Evolutionary conservation across 2,797 vertebrate species (phyloP).

Genomic region (Malurus splendens): DNA sequence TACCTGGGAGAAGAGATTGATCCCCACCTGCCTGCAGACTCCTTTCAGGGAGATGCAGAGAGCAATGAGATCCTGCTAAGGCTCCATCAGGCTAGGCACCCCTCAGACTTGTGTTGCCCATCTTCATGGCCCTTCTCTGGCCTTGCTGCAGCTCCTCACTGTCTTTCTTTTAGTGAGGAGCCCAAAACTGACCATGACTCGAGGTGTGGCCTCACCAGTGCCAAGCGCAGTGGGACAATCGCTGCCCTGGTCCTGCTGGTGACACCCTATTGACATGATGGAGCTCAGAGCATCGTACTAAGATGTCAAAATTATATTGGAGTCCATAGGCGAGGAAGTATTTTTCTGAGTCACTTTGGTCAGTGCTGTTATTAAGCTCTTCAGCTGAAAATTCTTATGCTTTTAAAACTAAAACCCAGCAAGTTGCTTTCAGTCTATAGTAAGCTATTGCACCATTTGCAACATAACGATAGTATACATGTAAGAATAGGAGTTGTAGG

Average conservation of each 20-base stretch:
- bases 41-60: background rate
- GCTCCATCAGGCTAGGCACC: background rate
- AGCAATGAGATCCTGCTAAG: background rate
- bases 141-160: accelerated
- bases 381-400: background rate
- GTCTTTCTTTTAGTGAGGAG: no score
- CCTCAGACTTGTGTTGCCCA: background rate
- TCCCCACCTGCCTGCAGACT: background rate
- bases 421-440: background rate
- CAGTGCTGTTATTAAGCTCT: background rate
- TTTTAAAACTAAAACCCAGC: background rate
- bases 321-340: background rate
- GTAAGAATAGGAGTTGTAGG: background rate
- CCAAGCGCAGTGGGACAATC: accelerated
- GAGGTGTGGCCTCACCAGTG: background rate
- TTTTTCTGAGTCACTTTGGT: background rate
- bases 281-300: background rate
- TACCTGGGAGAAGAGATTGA: background rate
- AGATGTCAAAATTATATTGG: background rate
- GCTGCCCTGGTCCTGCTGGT: background rate
- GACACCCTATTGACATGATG: accelerated
- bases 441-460: background rate
- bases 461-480: background rate
- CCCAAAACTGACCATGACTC: accelerated
- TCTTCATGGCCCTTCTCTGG: background rate